phyloP scores from a whole-genome alignment of 2,113 vertebrate species.

The Menura novaehollandiae region DNA sequence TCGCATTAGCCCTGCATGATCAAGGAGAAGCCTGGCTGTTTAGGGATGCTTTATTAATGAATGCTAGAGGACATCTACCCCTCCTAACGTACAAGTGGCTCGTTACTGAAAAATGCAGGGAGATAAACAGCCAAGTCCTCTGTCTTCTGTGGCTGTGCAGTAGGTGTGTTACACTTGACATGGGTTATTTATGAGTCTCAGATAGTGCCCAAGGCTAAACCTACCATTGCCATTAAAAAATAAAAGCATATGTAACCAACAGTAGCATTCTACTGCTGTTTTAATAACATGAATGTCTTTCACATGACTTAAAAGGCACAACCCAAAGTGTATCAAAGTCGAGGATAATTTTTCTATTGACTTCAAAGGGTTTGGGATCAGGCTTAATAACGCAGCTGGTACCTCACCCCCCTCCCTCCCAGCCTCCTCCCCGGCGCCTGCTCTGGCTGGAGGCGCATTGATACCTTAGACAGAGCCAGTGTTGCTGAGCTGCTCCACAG shows the following conservation, averaged over 20 bases:
- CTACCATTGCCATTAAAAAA: slow-evolving; percentile 59
- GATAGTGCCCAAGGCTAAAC: slow-evolving; percentile 53
- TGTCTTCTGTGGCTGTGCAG: slow-evolving; percentile 31
- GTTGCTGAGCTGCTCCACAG: fast-evolving
- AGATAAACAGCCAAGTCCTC: slow-evolving; percentile 53
- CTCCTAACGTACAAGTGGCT: slow-evolving; percentile 17
- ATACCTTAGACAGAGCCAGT: background rate
- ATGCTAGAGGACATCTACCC: slow-evolving; percentile 58
- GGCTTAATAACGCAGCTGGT: background rate
- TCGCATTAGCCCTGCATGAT: slow-evolving; percentile 39
- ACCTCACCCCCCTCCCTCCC: background rate
- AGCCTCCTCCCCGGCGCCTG: background rate
- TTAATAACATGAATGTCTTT: background rate
- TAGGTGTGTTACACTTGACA: slow-evolving; percentile 60
- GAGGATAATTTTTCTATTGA: slow-evolving; percentile 7
- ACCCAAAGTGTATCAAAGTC: background rate
- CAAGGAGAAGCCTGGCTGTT: slow-evolving; percentile 45
- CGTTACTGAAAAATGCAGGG: slow-evolving; percentile 52
- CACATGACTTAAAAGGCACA: slow-evolving; percentile 20
- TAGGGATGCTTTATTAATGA: slow-evolving; percentile 65
- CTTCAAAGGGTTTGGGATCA: slow-evolving; percentile 27
- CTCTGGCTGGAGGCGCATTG: background rate
- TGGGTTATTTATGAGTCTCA: slow-evolving; percentile 55
- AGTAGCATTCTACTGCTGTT: background rate
- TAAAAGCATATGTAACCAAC: slow-evolving; percentile 46